Conservation (phyloP, 2,113 vertebrate species). For the Sapajus apella region DNA sequence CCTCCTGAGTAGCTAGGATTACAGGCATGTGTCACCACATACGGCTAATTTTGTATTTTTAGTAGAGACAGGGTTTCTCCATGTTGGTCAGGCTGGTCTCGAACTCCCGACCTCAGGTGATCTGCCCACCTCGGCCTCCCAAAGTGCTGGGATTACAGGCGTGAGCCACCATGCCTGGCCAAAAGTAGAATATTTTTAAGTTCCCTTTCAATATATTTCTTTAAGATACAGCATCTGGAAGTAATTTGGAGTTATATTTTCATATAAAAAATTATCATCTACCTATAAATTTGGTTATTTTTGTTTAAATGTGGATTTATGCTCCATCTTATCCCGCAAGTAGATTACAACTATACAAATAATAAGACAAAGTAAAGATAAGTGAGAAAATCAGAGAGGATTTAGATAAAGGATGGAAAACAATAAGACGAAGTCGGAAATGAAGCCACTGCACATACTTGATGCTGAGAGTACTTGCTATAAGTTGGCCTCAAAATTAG, state of each 20-base stretch:
- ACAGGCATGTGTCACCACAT: too few species aligned
- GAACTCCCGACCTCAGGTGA: too few species aligned
- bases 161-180: too few species aligned
- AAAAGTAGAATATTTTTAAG: background rate
- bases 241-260: background rate
- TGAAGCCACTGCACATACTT: background rate
- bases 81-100: too few species aligned
- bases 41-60: too few species aligned
- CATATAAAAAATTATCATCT: background rate
- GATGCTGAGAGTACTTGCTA: background rate
- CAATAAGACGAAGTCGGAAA: background rate
- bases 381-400: background rate
- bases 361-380: background rate
- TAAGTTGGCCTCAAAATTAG: background rate
- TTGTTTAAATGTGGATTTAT: background rate
- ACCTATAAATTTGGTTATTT: background rate
- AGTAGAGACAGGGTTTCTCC: too few species aligned
- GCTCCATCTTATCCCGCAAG: background rate
- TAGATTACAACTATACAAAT: background rate
- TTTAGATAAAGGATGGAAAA: background rate
- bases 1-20: too few species aligned
- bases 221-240: background rate
- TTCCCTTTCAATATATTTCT: background rate
- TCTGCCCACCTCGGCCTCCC: too few species aligned
- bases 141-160: too few species aligned